Percentiles rank a stretch among this genome's conserved stretches.
Conservation (phyloP, 2,797 vertebrate species). For the Spea hammondii region DNA sequence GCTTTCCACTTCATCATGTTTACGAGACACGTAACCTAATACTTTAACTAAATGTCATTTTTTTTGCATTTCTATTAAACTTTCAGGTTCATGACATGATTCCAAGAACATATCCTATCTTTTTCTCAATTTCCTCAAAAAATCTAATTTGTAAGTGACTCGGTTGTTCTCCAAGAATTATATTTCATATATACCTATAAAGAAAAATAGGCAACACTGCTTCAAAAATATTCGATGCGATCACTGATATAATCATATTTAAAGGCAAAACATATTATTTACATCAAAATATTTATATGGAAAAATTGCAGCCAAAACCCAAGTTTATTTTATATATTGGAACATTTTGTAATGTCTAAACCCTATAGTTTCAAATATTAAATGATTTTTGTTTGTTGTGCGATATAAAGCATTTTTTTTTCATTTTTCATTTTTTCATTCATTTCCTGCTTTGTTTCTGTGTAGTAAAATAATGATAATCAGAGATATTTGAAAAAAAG, state of each 20-base stretch:
- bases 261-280: background rate
- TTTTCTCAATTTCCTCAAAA: conserved; percentile 31
- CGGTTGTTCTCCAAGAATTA: background rate
- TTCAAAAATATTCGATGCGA: too few relatives aligned
- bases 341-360: too few relatives aligned
- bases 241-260: conserved; percentile 1
- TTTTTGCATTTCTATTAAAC: conserved; percentile 7
- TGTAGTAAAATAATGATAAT: too few relatives aligned
- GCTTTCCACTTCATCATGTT: conserved; percentile 11
- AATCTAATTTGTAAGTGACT: conserved; percentile 31
- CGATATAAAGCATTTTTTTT: too few relatives aligned
- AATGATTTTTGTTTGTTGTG: too few relatives aligned
- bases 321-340: too few relatives aligned
- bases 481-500: too few relatives aligned
- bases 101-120: conserved; percentile 33
- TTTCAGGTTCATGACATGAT: conserved; percentile 9
- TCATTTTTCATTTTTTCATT: too few relatives aligned
- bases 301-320: too few relatives aligned
- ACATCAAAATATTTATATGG: too few relatives aligned
- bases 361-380: too few relatives aligned
- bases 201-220: background rate
- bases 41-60: conserved; percentile 8
- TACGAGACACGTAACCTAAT: conserved; percentile 23
- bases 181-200: background rate
- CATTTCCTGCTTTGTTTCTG: too few relatives aligned